Evolutionary conservation across 1,140 invertebrate species (phyloP).

Genomic region (Melipona quadrifasciata): DNA sequence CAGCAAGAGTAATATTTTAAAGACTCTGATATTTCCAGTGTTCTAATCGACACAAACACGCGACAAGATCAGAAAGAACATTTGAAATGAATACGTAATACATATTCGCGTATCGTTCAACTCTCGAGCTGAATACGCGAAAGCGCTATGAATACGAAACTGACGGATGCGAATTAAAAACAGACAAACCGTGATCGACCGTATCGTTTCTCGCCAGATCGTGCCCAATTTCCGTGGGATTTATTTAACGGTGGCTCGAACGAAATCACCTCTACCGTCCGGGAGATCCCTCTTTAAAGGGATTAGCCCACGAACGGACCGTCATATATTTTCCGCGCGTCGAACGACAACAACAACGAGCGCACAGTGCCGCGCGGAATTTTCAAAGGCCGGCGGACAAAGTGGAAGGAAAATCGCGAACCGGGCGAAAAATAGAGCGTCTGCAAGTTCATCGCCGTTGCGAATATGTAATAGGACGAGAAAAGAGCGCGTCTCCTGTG

Average conservation of each 20-base stretch:
- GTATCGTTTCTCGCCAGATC: neutral
- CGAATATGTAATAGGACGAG: constrained; percentile 56
- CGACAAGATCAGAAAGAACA: neutral
- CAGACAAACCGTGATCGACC: too few relatives aligned
- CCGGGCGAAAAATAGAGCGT: constrained; percentile 16
- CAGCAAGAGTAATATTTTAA: neutral
- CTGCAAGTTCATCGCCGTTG: constrained; percentile 11
- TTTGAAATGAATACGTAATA: neutral
- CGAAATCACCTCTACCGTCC: neutral
- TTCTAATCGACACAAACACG: neutral
- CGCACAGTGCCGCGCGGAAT: neutral
- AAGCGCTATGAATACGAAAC: neutral
- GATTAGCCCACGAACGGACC: neutral
- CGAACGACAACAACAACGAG: neutral
- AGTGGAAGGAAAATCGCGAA: constrained; percentile 2
- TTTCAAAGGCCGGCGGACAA: neutral
- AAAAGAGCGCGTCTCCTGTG: neutral
- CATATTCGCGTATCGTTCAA: neutral
- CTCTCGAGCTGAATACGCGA: neutral
- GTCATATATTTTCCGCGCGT: neutral
- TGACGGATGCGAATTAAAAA: neutral
- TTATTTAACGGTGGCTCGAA: constrained; percentile 1
- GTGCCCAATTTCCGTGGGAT: neutral
- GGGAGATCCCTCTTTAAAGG: neutral
- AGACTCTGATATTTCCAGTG: neutral